Percentiles rank a stretch among this genome's conserved stretches.
These are phyloP conservation scores for Gopherus flavomarginatus DNA, from an alignment of 2,113 vertebrate species.

Conservation along the genomic window DNA sequence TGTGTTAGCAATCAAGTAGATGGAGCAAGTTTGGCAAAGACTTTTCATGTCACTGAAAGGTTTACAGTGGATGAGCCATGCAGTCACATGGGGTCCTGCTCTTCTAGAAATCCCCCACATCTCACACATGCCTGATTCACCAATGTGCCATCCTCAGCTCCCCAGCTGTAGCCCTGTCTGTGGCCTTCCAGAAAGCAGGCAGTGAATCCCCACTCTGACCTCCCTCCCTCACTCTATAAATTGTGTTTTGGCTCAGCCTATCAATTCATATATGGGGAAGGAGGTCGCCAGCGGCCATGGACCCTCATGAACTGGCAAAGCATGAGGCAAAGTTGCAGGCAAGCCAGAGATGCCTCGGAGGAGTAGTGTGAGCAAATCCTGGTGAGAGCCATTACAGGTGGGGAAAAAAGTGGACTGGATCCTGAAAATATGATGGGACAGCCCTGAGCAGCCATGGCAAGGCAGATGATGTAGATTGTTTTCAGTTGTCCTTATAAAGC, in stretches of 20 bases:
- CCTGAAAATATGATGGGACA: neutral
- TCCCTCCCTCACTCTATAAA: neutral
- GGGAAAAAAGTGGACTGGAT: neutral
- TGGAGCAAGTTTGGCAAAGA: neutral
- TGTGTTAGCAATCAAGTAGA: conserved; percentile 11
- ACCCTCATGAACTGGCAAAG: neutral
- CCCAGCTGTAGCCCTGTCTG: neutral
- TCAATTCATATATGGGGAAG: neutral
- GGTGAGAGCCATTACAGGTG: neutral
- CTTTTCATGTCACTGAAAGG: conserved; percentile 11
- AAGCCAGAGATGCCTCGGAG: neutral
- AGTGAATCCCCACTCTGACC: neutral
- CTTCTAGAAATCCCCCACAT: conserved; percentile 6
- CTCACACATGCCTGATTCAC: neutral
- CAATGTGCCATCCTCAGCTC: fast-evolving
- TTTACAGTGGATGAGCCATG: neutral
- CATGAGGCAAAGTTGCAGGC: neutral
- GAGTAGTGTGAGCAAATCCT: too few species aligned
- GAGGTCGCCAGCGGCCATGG: neutral
- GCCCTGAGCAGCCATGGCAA: neutral
- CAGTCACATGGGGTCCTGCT: neutral
- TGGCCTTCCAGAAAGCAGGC: neutral
- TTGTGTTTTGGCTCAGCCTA: neutral
- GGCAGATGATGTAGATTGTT: neutral
- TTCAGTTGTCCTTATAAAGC: neutral